Evolutionary conservation across 2,888 invertebrate genomes (phyloP), one percentile per base, ranked within the genome.

Genomic region (Pyralis farinalis): DNA sequence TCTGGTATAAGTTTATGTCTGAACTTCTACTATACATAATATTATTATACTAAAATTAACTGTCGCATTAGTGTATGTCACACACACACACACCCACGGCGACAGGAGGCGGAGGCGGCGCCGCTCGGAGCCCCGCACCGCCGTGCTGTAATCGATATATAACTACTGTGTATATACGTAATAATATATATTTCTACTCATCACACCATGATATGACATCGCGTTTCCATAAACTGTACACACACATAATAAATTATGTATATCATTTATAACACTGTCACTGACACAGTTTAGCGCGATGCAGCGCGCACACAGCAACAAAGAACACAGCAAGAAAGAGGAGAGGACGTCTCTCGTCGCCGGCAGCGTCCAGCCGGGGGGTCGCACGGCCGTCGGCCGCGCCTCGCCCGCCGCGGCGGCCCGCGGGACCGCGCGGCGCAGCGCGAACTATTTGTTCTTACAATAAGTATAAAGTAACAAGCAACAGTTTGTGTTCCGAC

Each of bases 121-220:
- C 16, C 3, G 16, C 4, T 2, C 16, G 16, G 16, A 2, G 16
- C 16, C 16, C 2, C 4, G 16, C 16, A 2, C 2, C 16, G 16
- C 16, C 16, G 4, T 16, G 16, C n/a, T 16, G 16, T 16, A 16
- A 34, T 33, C 27, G n/a, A n/a, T n/a, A n/a, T 12, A 31, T 12
- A 27, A 16, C 33, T 39, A 39, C 25, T 25, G 16, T 33, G 27
- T 39, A 33, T 33, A 44, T 40, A 40, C 48, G 33, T 51, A 45
- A 46, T 49, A 44, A 49, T 58, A 56, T 42, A 46, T 41, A 47
- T 44, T 42, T 45, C 63, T 56, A 63, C 62, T 59, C 67, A 74
- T 80, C 80, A 82, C 84, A 80, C 71, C 69, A 70, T 84, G 83
- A 85, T 84, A 84, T 84, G 84, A 82, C 70, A 72, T 65, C 68